phyloP scores from a whole-genome alignment of 2,888 invertebrate species.

The Temnothorax ravouxi region DNA sequence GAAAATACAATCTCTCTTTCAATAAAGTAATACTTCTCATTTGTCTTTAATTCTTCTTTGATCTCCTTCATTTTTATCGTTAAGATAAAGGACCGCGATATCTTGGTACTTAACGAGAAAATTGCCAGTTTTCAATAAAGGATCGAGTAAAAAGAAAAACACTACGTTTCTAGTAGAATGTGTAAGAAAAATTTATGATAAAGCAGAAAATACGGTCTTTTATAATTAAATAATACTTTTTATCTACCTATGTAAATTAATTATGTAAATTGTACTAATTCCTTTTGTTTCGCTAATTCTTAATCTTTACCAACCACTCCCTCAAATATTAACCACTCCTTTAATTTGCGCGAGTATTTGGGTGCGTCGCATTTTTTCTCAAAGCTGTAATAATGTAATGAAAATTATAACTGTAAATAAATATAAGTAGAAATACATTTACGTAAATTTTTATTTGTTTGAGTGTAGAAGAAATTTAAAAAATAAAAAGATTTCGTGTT shows the following conservation, averaged over 20 bases:
- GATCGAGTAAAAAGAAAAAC: not conserved
- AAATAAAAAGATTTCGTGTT: not conserved
- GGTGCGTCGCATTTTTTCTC: not conserved
- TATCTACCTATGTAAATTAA: not conserved
- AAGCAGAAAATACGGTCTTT: not conserved
- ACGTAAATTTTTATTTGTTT: not conserved
- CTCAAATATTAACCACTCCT: slow-evolving; percentile 19
- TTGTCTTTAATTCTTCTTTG: not conserved
- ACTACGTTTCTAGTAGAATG: not conserved
- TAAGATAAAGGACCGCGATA: not conserved
- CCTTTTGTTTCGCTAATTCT: not conserved
- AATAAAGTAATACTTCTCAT: not conserved
- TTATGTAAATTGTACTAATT: not conserved
- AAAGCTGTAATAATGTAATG: not conserved
- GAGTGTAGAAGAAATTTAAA: not conserved
- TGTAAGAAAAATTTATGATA: not conserved
- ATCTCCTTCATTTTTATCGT: slow-evolving; percentile 8
- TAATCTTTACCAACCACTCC: not conserved
- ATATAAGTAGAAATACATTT: not conserved
- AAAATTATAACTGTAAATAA: not conserved
- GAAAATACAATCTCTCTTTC: not conserved
- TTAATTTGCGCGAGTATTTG: not conserved
- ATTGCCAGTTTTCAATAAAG: not conserved
- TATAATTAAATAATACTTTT: not conserved
- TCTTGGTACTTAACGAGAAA: not conserved